A percentile compares a stretch with the other conserved stretches of the same genome.
Conservation (phyloP, 2,113 vertebrate genomes). For the Patagioenas fasciata region DNA sequence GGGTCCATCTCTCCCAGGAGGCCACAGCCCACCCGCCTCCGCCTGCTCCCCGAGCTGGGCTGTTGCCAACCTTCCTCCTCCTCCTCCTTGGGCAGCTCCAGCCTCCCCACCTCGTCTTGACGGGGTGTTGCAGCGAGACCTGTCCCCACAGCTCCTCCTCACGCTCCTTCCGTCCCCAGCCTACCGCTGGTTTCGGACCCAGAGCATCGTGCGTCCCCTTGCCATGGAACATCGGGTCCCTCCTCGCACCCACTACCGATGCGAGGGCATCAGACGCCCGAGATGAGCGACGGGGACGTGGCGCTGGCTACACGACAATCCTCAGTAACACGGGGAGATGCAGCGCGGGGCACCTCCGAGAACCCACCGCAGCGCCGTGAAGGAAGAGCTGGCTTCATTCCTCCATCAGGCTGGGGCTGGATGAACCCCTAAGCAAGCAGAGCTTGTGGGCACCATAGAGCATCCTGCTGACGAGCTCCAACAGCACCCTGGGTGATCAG, state of each 20-base stretch:
- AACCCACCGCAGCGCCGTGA: neutral
- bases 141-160: conserved; percentile 53
- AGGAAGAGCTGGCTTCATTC: neutral
- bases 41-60: neutral
- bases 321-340: neutral
- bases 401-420: neutral
- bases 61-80: neutral
- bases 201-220: fast-evolving
- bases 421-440: no score
- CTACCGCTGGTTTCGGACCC: neutral
- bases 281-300: fast-evolving
- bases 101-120: neutral
- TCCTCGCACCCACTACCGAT: fast-evolving
- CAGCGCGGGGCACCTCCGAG: neutral
- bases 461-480: neutral
- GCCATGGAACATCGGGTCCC: fast-evolving
- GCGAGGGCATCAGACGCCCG: fast-evolving
- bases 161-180: neutral
- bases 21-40: neutral
- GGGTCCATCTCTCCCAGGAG: neutral
- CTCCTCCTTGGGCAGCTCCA: no score
- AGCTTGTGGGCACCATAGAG: fast-evolving
- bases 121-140: neutral
- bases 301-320: fast-evolving
- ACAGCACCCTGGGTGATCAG: neutral